Conservation (phyloP, 2,888 invertebrate species). For the Toxonevra muliebris region DNA sequence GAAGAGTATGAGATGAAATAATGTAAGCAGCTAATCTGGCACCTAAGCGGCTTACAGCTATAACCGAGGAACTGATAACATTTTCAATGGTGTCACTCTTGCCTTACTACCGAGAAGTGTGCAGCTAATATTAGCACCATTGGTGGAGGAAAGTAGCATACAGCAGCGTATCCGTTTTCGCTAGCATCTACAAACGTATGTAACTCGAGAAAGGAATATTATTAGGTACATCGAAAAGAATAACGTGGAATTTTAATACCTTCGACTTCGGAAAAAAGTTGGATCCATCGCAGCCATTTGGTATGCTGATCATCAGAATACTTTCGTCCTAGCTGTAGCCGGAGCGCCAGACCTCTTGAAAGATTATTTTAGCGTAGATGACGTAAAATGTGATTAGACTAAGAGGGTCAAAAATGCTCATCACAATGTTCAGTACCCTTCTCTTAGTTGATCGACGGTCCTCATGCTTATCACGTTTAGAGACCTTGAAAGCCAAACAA, state of each 20-base stretch:
- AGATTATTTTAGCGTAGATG: conserved; percentile 29
- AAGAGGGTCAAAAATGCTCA: conserved; percentile 18
- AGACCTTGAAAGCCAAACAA: conserved; percentile 13
- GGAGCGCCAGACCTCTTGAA: conserved; percentile 36
- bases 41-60: conserved; percentile 20
- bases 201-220: conserved; percentile 21
- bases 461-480: not conserved
- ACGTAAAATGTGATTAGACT: conserved; percentile 19
- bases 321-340: conserved; percentile 28
- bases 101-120: conserved; percentile 15
- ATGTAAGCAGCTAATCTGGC: conserved; percentile 7
- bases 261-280: conserved; percentile 17
- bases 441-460: conserved; percentile 30
- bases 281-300: too few species aligned
- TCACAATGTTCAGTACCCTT: conserved; percentile 24
- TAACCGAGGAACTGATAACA: conserved; percentile 23
- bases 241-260: conserved; percentile 24
- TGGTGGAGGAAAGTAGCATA: conserved; percentile 6
- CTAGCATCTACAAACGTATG: conserved; percentile 27
- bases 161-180: conserved; percentile 27
- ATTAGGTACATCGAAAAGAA: conserved; percentile 11
- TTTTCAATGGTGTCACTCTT: conserved; percentile 25
- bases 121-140: not conserved
- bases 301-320: conserved; percentile 21
- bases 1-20: conserved; percentile 1